Conservation (phyloP, 2,888 invertebrate genomes). For the Eretmocerus hayati region DNA sequence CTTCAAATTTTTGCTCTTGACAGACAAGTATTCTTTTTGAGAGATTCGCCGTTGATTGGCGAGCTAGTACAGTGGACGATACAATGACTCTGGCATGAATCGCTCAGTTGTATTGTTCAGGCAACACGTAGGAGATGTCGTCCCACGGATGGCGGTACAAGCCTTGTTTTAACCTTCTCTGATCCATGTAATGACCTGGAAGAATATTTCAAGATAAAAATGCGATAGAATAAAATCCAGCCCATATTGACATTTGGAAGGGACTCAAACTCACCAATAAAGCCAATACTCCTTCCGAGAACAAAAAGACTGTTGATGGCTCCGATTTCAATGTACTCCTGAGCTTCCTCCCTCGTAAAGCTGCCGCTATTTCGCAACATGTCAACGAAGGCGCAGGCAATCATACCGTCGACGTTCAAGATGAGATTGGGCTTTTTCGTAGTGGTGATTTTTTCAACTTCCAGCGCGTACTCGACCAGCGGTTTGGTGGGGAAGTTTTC, state of each 20-base stretch:
- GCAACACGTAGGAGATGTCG: constrained; percentile 86
- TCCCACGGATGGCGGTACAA: constrained; percentile 99
- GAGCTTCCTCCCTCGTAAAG: constrained; percentile 95
- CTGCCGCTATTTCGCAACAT: constrained; percentile 88
- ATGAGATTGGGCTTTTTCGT: constrained; percentile 99
- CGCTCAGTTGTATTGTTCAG: constrained; percentile 59
- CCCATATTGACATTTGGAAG: too few species aligned
- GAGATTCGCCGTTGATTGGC: constrained; percentile 24
- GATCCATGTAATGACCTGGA: constrained; percentile 91
- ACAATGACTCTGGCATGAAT: constrained; percentile 11
- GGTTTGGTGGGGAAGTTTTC: constrained; percentile 91
- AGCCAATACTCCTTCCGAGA: constrained; percentile 94
- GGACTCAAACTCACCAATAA: constrained; percentile 64
- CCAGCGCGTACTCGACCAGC: constrained; percentile 88
- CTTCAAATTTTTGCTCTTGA: constrained; percentile 7
- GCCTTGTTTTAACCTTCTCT: constrained; percentile 97
- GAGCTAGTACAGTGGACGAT: constrained; percentile 26
- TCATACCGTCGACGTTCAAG: constrained; percentile 97
- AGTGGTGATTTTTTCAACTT: constrained; percentile 98
- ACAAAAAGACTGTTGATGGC: constrained; percentile 98
- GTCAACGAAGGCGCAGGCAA: constrained; percentile 96
- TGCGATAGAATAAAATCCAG: constrained; percentile 3
- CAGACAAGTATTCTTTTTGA: constrained; percentile 17
- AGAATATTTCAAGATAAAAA: constrained; percentile 1
- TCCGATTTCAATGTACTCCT: constrained; percentile 95